phyloP scores from a whole-genome alignment of 2,113 vertebrate genomes.

The Saguinus midas region DNA sequence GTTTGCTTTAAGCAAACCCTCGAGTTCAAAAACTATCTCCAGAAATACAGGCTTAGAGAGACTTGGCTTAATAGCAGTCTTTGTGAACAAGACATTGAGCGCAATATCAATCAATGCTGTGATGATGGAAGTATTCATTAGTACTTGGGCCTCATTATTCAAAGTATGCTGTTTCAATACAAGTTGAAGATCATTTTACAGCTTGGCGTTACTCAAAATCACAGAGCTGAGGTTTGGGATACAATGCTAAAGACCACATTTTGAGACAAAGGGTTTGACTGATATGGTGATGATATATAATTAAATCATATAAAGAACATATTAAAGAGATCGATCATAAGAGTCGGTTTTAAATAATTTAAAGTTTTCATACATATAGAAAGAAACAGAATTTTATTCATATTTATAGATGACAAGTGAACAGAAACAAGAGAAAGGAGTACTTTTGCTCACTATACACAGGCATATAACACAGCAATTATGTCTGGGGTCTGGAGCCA shows the following conservation, averaged over 20 bases:
- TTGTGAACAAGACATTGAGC: background rate
- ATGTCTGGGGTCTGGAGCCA: background rate
- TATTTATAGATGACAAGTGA: background rate
- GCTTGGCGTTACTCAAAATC: background rate
- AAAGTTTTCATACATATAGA: background rate
- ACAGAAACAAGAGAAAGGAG: background rate
- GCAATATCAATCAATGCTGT: background rate
- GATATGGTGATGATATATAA: background rate
- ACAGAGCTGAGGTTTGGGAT: background rate
- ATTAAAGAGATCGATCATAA: background rate
- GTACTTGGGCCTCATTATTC: background rate
- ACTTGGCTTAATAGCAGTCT: background rate
- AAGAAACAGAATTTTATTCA: background rate
- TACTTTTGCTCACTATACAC: background rate
- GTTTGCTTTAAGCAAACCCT: background rate
- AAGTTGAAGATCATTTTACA: background rate
- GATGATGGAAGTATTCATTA: background rate
- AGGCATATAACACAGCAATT: background rate
- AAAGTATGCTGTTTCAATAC: background rate
- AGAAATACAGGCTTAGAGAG: background rate
- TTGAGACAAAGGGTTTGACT: background rate
- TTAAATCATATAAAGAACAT: background rate
- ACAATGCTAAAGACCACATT: background rate
- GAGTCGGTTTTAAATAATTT: background rate
- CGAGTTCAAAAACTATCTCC: slow-evolving; percentile 3